Conservation (phyloP, 2,888 invertebrate species). For the Dione vanillae region DNA sequence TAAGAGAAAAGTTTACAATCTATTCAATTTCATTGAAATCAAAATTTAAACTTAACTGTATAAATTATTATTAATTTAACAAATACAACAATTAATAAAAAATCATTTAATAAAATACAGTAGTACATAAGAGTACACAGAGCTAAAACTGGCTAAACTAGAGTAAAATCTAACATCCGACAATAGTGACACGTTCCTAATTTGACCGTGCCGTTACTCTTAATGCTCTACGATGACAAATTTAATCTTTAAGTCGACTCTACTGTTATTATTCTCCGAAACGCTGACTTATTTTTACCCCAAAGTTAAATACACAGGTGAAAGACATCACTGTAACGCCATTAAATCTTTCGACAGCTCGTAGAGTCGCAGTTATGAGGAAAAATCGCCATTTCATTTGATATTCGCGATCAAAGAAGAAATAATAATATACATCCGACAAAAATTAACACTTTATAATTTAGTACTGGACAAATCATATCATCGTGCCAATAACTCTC, state of each 20-base stretch:
- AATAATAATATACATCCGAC: constrained; percentile 60
- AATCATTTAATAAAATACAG: too few species aligned
- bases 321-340: constrained; percentile 80
- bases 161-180: constrained; percentile 12
- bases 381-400: constrained; percentile 75
- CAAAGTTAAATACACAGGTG: constrained; percentile 83
- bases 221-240: constrained; percentile 80
- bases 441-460: constrained; percentile 42
- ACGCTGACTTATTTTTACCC: constrained; percentile 81
- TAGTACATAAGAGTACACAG: too few species aligned
- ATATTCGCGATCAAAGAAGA: constrained; percentile 73
- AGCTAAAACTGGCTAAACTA: background rate
- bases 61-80: too few species aligned
- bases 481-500: constrained; percentile 35
- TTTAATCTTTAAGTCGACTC: constrained; percentile 78
- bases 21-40: background rate
- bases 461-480: constrained; percentile 32
- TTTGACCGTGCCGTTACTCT: constrained; percentile 50
- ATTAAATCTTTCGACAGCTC: constrained; percentile 70
- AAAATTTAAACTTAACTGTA: too few species aligned
- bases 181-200: constrained; percentile 18
- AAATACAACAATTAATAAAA: too few species aligned
- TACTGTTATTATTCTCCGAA: constrained; percentile 82
- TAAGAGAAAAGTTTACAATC: background rate
- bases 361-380: constrained; percentile 61